phyloP scores from a whole-genome alignment of 2,888 invertebrate species.

The Ectemnius cavifrons region DNA sequence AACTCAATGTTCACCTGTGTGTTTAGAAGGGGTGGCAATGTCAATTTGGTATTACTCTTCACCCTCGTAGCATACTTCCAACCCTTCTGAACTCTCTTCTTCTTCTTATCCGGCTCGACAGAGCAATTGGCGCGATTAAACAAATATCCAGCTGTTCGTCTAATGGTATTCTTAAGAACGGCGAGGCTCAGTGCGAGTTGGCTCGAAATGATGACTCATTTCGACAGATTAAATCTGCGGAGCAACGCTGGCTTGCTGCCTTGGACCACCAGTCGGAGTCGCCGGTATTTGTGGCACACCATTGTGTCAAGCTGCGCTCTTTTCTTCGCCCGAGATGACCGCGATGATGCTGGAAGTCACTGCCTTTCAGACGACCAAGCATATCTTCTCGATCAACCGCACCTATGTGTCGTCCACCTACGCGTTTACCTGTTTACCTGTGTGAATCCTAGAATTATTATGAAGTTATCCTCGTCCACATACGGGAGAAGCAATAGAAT shows the following conservation, averaged over 20 bases:
- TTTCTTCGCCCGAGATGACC: slow-evolving; percentile 50
- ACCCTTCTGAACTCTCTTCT: neutral
- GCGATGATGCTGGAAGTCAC: slow-evolving; percentile 28
- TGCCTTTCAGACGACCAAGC: slow-evolving; percentile 37
- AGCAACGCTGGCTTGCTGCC: slow-evolving; percentile 30
- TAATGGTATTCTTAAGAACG: slow-evolving; percentile 18
- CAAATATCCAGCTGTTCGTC: slow-evolving; percentile 12
- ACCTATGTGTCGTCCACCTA: neutral
- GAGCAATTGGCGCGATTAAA: neutral
- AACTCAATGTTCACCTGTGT: slow-evolving; percentile 8
- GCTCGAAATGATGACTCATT: slow-evolving; percentile 52
- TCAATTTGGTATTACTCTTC: slow-evolving; percentile 3
- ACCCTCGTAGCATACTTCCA: neutral
- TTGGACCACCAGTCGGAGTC: neutral
- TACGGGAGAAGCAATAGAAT: neutral
- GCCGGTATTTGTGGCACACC: slow-evolving; percentile 38
- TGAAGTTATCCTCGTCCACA: neutral
- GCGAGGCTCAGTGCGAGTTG: slow-evolving; percentile 25
- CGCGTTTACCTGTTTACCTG: neutral
- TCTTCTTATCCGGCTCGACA: neutral
- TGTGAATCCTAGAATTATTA: neutral
- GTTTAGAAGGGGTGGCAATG: neutral
- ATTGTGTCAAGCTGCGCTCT: slow-evolving; percentile 43
- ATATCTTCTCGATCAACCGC: slow-evolving; percentile 45
- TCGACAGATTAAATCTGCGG: slow-evolving; percentile 58